Evolutionary conservation across 2,113 vertebrate species (phyloP).

Genomic region (Mellivora capensis): DNA sequence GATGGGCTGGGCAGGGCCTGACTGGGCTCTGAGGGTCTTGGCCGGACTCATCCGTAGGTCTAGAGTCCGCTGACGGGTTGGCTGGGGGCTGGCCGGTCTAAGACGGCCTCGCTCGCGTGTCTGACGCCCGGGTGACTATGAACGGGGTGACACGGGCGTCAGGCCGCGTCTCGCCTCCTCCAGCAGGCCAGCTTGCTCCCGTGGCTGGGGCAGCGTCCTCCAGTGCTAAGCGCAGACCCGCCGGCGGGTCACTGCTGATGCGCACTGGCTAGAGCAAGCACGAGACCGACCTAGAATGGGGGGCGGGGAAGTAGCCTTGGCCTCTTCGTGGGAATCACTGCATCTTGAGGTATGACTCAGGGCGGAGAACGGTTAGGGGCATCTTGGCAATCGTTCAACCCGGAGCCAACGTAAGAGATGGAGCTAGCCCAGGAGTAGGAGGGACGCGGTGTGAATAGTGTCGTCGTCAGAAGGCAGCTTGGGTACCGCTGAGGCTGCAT

Average conservation of each 20-base stretch:
- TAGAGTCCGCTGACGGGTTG: rapidly evolving
- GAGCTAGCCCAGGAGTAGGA: background rate
- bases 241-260: rapidly evolving
- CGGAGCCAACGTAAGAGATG: background rate
- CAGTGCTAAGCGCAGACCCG: background rate
- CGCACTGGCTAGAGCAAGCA: background rate
- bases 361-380: background rate
- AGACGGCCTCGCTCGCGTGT: rapidly evolving
- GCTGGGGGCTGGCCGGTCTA: background rate
- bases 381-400: background rate
- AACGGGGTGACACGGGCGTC: background rate
- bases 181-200: background rate
- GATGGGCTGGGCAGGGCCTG: background rate
- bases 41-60: rapidly evolving
- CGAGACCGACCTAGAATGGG: background rate
- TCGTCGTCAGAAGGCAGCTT: background rate
- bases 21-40: background rate
- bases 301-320: background rate
- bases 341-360: background rate
- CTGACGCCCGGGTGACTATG: too few relatives aligned
- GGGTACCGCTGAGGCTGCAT: too few relatives aligned
- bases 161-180: rapidly evolving
- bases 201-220: background rate
- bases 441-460: background rate
- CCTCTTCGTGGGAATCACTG: background rate